Evolutionary conservation across 2,797 vertebrate species (phyloP), one percentile per base, ranked within the genome.

Genomic region (Petrocephalus schoutedeni): DNA sequence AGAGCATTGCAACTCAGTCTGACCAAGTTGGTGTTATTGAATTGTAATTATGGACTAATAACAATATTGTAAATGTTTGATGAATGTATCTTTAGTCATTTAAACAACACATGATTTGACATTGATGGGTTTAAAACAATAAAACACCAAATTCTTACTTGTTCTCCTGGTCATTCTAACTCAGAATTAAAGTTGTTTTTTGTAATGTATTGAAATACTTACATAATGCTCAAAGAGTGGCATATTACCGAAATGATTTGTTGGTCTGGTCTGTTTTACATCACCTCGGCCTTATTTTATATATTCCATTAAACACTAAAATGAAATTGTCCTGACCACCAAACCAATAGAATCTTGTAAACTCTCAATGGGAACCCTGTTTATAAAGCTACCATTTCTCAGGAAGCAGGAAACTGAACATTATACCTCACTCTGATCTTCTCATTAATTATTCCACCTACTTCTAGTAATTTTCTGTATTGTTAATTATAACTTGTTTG

Each of bases 51-150:
- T 94, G 92, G 92, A 91, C 93, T 93, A 89, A 90, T 93, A 95
- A 93, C 91, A 91, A 93, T 94, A 93, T 91, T 94, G 93, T 95
- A 94, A 93, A 95, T 94, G 94, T 94, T 94, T 95, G 93, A 94
- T 92, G 92, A 94, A 94, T 94, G 94, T 95, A 93, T 91, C 93
- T 94, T 88, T 94, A 95, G 94, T 94, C 93, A 93, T 94, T 94
- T 91, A 93, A 93, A 94, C 89, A 90, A 93, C 90, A 91, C 91
- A 93, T 84, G 90, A 93, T 92, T 92, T 94, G 92, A 94, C 84
- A 90, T 93, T 93, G 93, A 94, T 93, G 92, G 92, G 93, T 94
- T 93, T 94, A 64, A 92, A 93, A 85, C 49, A 96, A 95, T 95
- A 95, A 95, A 95, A 92, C 87, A 0, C 92, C 92, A 89, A 92